Conservation (phyloP, 2,113 vertebrate species). For the Merops nubicus region DNA sequence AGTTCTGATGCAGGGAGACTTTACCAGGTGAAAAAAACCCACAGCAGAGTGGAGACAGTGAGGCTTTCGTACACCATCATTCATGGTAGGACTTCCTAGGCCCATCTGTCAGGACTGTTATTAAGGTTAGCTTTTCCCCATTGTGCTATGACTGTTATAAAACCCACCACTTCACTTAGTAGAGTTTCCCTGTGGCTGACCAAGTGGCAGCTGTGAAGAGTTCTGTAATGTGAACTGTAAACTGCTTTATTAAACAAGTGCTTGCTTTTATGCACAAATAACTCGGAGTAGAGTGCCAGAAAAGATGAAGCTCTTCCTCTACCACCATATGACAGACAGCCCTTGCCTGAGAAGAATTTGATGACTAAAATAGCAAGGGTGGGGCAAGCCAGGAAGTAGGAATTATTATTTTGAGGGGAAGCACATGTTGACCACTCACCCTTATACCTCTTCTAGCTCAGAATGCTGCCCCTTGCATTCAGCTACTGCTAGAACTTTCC, state of each 20-base stretch:
- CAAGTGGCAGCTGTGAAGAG: not conserved
- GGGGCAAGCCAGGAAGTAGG: constrained; percentile 4
- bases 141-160: not conserved
- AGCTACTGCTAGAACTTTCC: not conserved
- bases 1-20: not conserved
- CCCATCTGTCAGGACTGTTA: not conserved
- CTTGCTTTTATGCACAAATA: not conserved
- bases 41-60: not conserved
- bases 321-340: not conserved
- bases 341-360: not conserved
- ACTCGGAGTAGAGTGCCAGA: not conserved
- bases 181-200: not conserved
- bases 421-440: not conserved
- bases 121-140: not conserved
- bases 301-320: not conserved
- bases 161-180: too few species aligned
- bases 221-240: not conserved
- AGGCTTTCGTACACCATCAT: not conserved
- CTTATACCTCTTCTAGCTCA: not conserved
- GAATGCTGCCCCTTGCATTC: not conserved
- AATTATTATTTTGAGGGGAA: constrained; percentile 32
- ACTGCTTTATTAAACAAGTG: not conserved
- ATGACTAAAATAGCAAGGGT: constrained; percentile 31
- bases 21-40: not conserved
- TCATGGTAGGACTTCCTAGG: not conserved